Conservation (phyloP, 2,888 invertebrate species). For the Lasioglossum marginatum region DNA sequence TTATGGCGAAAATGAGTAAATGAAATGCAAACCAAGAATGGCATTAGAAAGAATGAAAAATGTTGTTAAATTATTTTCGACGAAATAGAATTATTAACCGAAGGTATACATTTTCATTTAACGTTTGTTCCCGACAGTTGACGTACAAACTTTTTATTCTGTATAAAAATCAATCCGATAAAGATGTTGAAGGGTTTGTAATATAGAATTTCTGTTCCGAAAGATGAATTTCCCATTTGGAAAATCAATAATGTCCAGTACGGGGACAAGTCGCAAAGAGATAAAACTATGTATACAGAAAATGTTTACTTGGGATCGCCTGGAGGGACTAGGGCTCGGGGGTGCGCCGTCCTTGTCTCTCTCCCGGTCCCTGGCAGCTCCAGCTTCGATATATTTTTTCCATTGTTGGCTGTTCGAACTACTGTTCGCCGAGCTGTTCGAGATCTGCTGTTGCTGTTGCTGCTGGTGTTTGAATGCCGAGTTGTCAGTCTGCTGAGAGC, state of each 20-base stretch:
- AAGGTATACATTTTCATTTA: too few relatives aligned
- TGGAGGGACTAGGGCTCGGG: slow-evolving; percentile 83
- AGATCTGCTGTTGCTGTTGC: slow-evolving; percentile 70
- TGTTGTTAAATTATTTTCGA: too few relatives aligned
- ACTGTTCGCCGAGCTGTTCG: slow-evolving; percentile 72
- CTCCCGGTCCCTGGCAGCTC: slow-evolving; percentile 81
- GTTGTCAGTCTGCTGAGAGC: slow-evolving; percentile 86
- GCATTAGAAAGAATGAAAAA: too few relatives aligned
- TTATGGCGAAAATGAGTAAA: too few relatives aligned
- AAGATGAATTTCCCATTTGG: slow-evolving; percentile 6
- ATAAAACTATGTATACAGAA: slow-evolving; percentile 24
- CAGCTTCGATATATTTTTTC: slow-evolving; percentile 85
- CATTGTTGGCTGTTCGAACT: slow-evolving; percentile 85
- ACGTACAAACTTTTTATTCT: too few relatives aligned
- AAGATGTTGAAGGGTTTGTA: neutral
- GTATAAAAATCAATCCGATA: neutral
- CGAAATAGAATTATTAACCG: too few relatives aligned
- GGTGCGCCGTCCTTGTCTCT: slow-evolving; percentile 82
- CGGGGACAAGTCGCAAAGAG: neutral
- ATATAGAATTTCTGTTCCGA: neutral
- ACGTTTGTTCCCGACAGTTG: too few relatives aligned
- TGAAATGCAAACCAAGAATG: too few relatives aligned
- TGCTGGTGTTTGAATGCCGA: slow-evolving; percentile 84
- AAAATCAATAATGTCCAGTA: slow-evolving; percentile 38
- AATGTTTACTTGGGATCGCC: slow-evolving; percentile 79